Evolutionary conservation across 2,888 invertebrate species (phyloP).

Genomic region (Ptilodon capucinus): DNA sequence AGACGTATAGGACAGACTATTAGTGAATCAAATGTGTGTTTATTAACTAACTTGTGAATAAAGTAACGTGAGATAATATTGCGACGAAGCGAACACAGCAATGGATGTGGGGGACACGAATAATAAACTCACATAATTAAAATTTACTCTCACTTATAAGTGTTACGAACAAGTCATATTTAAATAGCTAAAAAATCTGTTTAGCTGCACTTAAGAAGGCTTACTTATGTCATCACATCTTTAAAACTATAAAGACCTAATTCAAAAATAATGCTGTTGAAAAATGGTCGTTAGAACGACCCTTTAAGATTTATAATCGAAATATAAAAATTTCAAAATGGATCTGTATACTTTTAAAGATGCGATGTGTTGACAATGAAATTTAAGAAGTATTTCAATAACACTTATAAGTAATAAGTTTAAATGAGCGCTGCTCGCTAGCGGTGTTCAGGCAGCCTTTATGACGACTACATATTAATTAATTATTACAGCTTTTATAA

Average conservation of each 20-base stretch:
- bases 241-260: no score
- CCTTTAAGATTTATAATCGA: no score
- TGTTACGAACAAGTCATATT: neutral
- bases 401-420: neutral
- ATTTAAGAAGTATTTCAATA: neutral
- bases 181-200: neutral
- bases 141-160: conserved; percentile 16
- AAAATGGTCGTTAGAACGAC: no score
- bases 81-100: conserved; percentile 8
- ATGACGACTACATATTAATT: neutral
- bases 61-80: neutral
- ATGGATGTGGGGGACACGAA: neutral
- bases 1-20: conserved; percentile 5
- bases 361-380: no score
- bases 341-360: no score
- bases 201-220: neutral
- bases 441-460: neutral
- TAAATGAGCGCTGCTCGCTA: neutral
- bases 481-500: neutral
- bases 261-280: no score
- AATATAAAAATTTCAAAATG: no score
- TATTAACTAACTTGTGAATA: conserved; percentile 5
- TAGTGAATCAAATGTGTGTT: conserved; percentile 2
- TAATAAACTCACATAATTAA: neutral
- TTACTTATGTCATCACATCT: no score